Evolutionary conservation across 2,888 invertebrate species (phyloP).

Genomic region (Nomada fabriciana): DNA sequence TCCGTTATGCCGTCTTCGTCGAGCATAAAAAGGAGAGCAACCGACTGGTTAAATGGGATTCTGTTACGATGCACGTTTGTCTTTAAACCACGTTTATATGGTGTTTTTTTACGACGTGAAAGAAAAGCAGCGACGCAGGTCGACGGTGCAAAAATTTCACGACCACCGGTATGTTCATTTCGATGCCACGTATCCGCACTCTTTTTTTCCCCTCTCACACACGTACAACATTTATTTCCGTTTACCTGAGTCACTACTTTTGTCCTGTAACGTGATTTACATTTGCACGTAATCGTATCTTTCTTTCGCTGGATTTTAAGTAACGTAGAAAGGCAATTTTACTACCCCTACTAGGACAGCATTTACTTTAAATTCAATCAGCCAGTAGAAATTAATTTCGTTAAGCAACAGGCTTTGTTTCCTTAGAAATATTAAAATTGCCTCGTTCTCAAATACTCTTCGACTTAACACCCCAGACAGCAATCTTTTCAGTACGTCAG

Average conservation of each 20-base stretch:
- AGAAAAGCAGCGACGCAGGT: slow-evolving; percentile 39
- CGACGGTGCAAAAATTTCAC: slow-evolving; percentile 38
- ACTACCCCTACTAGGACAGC: no score
- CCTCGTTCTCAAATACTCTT: no score
- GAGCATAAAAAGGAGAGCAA: slow-evolving; percentile 45
- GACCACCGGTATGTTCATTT: slow-evolving; percentile 12
- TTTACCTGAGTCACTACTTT: not conserved
- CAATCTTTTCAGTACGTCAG: no score
- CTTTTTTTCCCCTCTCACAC: slow-evolving; percentile 5
- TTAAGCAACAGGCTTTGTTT: no score
- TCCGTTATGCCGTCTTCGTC: slow-evolving; percentile 40
- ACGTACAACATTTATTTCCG: not conserved
- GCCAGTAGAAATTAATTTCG: no score
- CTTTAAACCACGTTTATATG: slow-evolving; percentile 44
- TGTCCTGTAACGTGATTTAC: not conserved
- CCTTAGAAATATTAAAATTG: no score
- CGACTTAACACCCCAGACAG: no score
- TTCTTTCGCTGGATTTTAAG: no score
- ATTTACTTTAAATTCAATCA: no score
- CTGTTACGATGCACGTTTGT: slow-evolving; percentile 52
- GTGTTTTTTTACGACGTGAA: slow-evolving; percentile 48
- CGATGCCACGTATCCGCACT: slow-evolving; percentile 10
- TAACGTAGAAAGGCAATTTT: no score
- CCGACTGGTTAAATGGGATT: slow-evolving; percentile 50
- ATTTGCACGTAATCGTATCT: not conserved